Evolutionary conservation across 30 jellyfish, hydroid and myxozoan genomes (phyloP).

Genomic region (Sanderia malayensis): DNA sequence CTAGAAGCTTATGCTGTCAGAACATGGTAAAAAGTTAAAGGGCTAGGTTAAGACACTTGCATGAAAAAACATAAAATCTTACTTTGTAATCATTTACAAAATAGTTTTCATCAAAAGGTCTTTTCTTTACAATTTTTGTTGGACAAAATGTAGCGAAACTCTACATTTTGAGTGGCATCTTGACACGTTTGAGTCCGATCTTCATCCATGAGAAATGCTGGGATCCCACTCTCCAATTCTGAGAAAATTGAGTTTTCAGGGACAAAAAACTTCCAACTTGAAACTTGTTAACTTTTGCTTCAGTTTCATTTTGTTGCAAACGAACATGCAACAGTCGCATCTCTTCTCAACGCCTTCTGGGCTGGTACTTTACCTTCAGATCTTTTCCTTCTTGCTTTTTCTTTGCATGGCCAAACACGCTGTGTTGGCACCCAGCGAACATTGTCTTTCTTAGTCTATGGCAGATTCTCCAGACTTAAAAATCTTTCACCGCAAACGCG

Average conservation of each 20-base stretch:
- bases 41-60: no score
- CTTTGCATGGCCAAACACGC: slow-evolving; percentile 42
- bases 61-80: no score
- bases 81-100: neutral
- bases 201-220: neutral
- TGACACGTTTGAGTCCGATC: neutral
- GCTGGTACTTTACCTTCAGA: neutral
- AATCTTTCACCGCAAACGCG: slow-evolving; percentile 28
- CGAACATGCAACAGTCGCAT: neutral
- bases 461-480: slow-evolving; percentile 47
- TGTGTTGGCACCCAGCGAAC: slow-evolving; percentile 48
- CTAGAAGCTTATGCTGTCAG: no score
- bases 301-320: neutral
- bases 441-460: slow-evolving; percentile 26
- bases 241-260: neutral
- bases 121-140: no score
- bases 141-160: no score
- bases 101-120: neutral
- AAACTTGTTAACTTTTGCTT: neutral
- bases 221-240: neutral
- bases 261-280: neutral
- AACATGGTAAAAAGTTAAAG: no score
- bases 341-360: neutral
- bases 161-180: neutral
- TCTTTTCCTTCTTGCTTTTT: slow-evolving; percentile 10